Conservation (phyloP, 1,140 invertebrate genomes). For the Drosophila prosaltans region DNA sequence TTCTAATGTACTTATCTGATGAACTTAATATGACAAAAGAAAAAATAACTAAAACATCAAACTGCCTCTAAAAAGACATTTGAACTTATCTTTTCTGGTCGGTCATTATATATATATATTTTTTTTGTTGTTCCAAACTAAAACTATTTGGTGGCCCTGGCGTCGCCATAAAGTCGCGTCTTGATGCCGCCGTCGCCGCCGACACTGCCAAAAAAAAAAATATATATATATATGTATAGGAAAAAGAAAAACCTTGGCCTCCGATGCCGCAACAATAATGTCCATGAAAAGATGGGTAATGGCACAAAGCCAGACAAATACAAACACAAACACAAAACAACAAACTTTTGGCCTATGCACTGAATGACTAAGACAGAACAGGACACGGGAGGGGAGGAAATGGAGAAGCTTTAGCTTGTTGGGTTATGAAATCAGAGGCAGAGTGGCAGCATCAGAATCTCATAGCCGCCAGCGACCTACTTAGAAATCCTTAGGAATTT, state of each 20-base stretch:
- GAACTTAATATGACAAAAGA: slow-evolving; percentile 15
- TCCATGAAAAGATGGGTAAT: slow-evolving; percentile 54
- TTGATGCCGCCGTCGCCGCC: slow-evolving; percentile 53
- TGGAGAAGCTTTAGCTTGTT: neutral
- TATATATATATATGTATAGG: no score
- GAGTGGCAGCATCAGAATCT: neutral
- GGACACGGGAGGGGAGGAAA: neutral
- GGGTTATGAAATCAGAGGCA: slow-evolving; percentile 33
- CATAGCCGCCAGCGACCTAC: slow-evolving; percentile 27
- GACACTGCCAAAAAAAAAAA: slow-evolving; percentile 3
- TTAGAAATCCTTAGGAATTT: slow-evolving; percentile 28
- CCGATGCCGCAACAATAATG: slow-evolving; percentile 60
- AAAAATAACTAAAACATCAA: slow-evolving; percentile 16
- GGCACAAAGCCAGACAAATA: slow-evolving; percentile 56
- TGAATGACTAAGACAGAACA: neutral
- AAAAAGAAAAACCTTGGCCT: slow-evolving; percentile 65
- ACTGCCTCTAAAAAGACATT: slow-evolving; percentile 38
- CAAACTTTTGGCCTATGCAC: slow-evolving; percentile 34
- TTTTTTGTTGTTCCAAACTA: slow-evolving; percentile 40
- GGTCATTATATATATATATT: slow-evolving; percentile 18
- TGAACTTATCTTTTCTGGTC: slow-evolving; percentile 28
- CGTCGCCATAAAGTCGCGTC: slow-evolving; percentile 74
- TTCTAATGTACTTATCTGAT: neutral
- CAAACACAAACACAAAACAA: slow-evolving; percentile 46
- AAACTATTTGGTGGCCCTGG: slow-evolving; percentile 67